Percentiles rank a stretch among this genome's conserved stretches.
These are phyloP conservation scores for Antedon bifida DNA, from an alignment of 35 echinoderm and acorn worm genomes.

Conservation along the genomic window DNA sequence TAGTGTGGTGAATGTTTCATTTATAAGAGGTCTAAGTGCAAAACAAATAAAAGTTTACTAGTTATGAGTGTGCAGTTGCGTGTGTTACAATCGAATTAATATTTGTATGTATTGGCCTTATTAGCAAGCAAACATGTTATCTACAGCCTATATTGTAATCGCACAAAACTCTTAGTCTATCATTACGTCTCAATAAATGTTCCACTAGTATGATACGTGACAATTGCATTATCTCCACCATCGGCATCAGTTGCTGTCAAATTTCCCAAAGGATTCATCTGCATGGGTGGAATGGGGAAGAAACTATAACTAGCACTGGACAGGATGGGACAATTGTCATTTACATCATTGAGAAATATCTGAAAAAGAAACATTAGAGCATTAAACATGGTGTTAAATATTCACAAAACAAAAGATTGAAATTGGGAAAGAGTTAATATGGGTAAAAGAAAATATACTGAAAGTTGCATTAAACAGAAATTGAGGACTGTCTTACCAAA, in stretches of 20 bases:
- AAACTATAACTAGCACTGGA: constrained; percentile 43
- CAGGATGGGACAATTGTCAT: constrained; percentile 73
- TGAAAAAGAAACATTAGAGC: not conserved
- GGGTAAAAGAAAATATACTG: not conserved
- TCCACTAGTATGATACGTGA: constrained; percentile 45
- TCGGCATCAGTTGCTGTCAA: constrained; percentile 56
- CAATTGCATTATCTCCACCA: constrained; percentile 41
- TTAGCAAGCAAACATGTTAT: too few species aligned
- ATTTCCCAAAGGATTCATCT: constrained; percentile 14
- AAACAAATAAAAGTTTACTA: too few species aligned
- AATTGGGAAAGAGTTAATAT: not conserved
- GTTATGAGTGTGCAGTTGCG: too few species aligned
- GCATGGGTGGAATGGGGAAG: constrained; percentile 56
- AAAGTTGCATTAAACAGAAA: not conserved
- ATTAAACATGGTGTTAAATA: not conserved
- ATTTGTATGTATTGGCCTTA: too few species aligned
- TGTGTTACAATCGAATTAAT: too few species aligned
- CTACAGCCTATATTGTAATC: too few species aligned
- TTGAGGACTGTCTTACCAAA: too few species aligned
- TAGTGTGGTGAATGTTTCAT: constrained; percentile 33
- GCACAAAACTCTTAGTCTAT: too few species aligned
- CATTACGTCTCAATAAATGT: constrained; percentile 25
- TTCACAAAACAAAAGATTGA: too few species aligned
- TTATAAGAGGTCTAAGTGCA: constrained; percentile 20
- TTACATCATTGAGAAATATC: constrained; percentile 61